Percentiles rank a stretch among this genome's conserved stretches.
These are phyloP conservation scores for Epistrophe eligans DNA, from an alignment of 2,888 invertebrate species.

Conservation along the genomic window DNA sequence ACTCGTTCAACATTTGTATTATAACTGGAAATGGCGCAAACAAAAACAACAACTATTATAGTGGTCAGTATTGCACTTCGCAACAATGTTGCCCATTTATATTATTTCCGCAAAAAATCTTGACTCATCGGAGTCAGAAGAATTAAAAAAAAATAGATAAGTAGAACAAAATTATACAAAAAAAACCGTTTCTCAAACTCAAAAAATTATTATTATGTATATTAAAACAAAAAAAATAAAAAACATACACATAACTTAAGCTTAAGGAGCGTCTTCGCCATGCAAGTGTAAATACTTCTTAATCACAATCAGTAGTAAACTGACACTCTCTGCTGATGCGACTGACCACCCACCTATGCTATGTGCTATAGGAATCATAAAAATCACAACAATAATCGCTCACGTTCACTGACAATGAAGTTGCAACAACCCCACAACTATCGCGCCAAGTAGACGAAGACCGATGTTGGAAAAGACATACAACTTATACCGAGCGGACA, in stretches of 20 bases:
- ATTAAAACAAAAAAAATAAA: conserved; percentile 7
- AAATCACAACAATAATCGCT: conserved; percentile 73
- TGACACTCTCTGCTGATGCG: conserved; percentile 68
- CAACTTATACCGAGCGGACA: conserved; percentile 69
- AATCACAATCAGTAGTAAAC: conserved; percentile 67
- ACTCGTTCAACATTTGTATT: conserved; percentile 36
- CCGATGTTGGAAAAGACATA: conserved; percentile 28
- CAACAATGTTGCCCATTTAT: conserved; percentile 44
- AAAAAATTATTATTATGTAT: conserved; percentile 28
- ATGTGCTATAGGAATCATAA: conserved; percentile 70
- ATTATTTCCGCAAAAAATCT: conserved; percentile 33
- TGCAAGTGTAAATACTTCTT: conserved; percentile 68
- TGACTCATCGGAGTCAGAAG: conserved; percentile 16
- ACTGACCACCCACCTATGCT: conserved; percentile 72
- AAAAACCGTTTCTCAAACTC: conserved; percentile 42
- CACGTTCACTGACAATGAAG: conserved; percentile 60
- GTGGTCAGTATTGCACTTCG: conserved; percentile 21
- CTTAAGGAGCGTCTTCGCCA: conserved; percentile 44
- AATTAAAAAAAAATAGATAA: not conserved
- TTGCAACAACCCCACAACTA: conserved; percentile 40
- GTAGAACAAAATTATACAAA: conserved; percentile 9
- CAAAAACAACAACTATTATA: conserved; percentile 19
- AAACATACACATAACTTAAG: conserved; percentile 71
- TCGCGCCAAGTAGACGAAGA: conserved; percentile 46
- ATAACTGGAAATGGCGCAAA: conserved; percentile 31